Conservation (phyloP, 2,113 vertebrate genomes). For the Chiloscyllium plagiosum region DNA sequence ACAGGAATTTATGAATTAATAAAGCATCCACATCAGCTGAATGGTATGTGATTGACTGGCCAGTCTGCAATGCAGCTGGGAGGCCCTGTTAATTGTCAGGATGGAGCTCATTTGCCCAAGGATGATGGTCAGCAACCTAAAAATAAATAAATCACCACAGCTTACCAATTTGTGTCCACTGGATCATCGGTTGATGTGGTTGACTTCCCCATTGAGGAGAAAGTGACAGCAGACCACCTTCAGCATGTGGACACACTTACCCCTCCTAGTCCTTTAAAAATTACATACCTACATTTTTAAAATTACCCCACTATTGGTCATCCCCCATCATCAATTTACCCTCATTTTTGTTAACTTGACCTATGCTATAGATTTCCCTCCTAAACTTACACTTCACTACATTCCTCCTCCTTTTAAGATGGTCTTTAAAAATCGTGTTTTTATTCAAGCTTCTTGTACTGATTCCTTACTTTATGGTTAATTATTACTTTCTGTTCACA, state of each 20-base stretch:
- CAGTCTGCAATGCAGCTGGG: background rate
- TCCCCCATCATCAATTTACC: too few relatives aligned
- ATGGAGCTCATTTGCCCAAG: background rate
- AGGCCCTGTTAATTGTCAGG: background rate
- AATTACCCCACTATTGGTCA: background rate
- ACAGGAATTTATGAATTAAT: background rate
- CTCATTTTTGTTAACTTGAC: too few relatives aligned
- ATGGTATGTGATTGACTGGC: background rate
- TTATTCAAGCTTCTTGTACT: background rate
- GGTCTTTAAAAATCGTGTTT: background rate
- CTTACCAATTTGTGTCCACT: background rate
- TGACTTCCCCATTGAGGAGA: background rate
- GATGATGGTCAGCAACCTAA: background rate
- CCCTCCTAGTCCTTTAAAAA: background rate
- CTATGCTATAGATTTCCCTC: background rate
- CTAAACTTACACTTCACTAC: background rate
- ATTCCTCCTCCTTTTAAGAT: background rate
- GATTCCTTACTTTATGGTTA: background rate
- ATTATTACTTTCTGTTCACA: too few relatives aligned
- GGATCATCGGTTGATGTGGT: background rate
- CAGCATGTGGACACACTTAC: background rate
- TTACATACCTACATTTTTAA: background rate
- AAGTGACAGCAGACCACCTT: background rate
- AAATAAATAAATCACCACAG: background rate
- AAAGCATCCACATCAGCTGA: background rate